Evolutionary conservation across 1,140 invertebrate genomes (phyloP).

Genomic region (Zaprionus camerounensis): DNA sequence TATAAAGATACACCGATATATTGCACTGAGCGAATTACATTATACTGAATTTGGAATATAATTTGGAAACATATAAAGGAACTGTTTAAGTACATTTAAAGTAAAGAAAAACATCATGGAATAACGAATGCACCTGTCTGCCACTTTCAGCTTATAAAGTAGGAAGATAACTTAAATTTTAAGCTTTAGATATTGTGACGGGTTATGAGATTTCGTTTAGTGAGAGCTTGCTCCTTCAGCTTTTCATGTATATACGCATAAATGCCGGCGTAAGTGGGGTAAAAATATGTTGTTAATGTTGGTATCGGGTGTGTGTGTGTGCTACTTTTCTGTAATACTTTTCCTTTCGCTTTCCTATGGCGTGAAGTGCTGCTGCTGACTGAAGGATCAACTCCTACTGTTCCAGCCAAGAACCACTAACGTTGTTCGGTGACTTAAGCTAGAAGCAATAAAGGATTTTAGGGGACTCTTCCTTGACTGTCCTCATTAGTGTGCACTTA

Average conservation of each 20-base stretch:
- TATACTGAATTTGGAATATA: conserved; percentile 14
- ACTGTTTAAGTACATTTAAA: conserved; percentile 38
- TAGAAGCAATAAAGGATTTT: conserved; percentile 26
- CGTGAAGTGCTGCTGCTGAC: conserved; percentile 13
- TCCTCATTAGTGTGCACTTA: neutral
- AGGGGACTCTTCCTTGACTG: neutral
- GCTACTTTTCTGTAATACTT: conserved; percentile 37
- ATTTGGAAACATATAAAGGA: conserved; percentile 21
- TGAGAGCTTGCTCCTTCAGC: conserved; percentile 72
- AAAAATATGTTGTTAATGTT: conserved; percentile 13
- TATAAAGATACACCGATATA: conserved; percentile 15
- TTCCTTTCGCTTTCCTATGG: conserved; percentile 15
- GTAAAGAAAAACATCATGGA: conserved; percentile 25
- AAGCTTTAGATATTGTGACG: conserved; percentile 56
- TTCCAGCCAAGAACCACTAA: conserved; percentile 79
- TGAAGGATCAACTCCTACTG: conserved; percentile 60
- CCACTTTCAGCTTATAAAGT: conserved; percentile 61
- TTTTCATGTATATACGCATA: conserved; percentile 48
- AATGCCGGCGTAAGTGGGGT: conserved; percentile 36
- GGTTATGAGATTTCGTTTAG: conserved; percentile 51
- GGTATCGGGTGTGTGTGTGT: neutral
- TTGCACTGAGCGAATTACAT: conserved; percentile 46
- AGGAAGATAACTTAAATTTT: conserved; percentile 61
- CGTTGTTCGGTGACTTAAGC: conserved; percentile 82
- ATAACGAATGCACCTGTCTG: conserved; percentile 15